A percentile compares a stretch with the other conserved stretches of the same genome.
Evolutionary conservation across 1,140 invertebrate species (phyloP).

Genomic region (Thaumatotibia leucotreta): DNA sequence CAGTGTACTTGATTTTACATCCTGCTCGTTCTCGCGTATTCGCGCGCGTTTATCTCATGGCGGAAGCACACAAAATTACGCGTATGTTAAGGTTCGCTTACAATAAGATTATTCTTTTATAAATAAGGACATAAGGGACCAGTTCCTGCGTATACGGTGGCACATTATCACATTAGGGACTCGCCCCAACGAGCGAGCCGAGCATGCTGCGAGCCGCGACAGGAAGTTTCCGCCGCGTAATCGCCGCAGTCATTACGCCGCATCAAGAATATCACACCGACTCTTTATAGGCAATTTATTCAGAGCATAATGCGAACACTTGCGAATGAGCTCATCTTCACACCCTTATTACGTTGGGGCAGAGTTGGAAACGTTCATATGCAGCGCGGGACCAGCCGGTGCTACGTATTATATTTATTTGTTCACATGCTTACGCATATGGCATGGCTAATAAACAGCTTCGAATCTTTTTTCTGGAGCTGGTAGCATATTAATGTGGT

Average conservation of each 20-base stretch:
- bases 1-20: too few relatives aligned
- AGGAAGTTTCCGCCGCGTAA: conserved; percentile 5
- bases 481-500: not conserved
- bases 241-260: not conserved
- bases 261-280: not conserved
- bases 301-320: not conserved
- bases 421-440: not conserved
- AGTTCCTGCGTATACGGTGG: too few relatives aligned
- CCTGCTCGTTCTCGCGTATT: too few relatives aligned
- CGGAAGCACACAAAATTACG: too few relatives aligned
- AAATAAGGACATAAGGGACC: too few relatives aligned
- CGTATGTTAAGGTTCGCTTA: too few relatives aligned
- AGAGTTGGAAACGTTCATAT: not conserved
- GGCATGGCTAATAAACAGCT: not conserved
- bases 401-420: too few relatives aligned
- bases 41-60: too few relatives aligned
- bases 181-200: too few relatives aligned
- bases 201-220: too few relatives aligned
- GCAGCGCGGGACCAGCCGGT: not conserved
- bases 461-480: not conserved
- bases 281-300: not conserved
- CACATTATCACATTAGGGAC: too few relatives aligned
- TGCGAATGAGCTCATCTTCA: not conserved
- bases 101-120: too few relatives aligned
- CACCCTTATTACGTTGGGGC: not conserved